Conservation (phyloP, 30 jellyfish, hydroid and myxozoan species). For the Turritopsis dohrnii region DNA sequence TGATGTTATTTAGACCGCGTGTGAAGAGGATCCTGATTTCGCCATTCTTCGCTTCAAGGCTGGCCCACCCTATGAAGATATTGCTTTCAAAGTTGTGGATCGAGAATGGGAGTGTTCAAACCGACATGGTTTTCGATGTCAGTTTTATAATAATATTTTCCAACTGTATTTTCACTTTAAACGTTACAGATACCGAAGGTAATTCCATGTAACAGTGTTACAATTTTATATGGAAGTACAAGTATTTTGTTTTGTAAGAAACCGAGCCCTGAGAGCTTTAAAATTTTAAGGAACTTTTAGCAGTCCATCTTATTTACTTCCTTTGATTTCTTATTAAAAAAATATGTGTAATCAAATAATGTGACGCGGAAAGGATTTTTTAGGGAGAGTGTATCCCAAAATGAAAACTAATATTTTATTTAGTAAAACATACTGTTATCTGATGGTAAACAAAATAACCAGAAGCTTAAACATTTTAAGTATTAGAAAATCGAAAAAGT, state of each 20-base stretch:
- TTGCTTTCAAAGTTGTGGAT: slow-evolving; percentile 95
- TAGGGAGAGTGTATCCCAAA: too few relatives aligned
- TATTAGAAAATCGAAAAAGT: too few relatives aligned
- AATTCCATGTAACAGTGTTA: neutral
- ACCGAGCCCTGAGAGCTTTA: too few relatives aligned
- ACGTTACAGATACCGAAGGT: slow-evolving; percentile 94
- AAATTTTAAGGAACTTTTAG: too few relatives aligned
- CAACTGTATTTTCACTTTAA: slow-evolving; percentile 98
- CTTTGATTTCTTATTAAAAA: too few relatives aligned
- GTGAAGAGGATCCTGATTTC: slow-evolving; percentile 87
- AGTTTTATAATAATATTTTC: slow-evolving; percentile 91
- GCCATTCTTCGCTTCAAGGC: slow-evolving; percentile 78
- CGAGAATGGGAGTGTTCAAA: slow-evolving; percentile 98
- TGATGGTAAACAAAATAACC: too few relatives aligned
- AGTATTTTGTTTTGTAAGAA: neutral
- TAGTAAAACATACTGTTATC: too few relatives aligned
- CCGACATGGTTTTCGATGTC: slow-evolving; percentile 97
- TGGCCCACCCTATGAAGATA: slow-evolving; percentile 99
- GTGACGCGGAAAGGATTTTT: too few relatives aligned
- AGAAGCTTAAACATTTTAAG: too few relatives aligned
- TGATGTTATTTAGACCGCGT: slow-evolving; percentile 43
- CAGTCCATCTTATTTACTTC: too few relatives aligned
- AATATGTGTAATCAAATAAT: too few relatives aligned
- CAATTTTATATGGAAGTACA: neutral
- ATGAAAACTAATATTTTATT: too few relatives aligned